A percentile compares a stretch with the other conserved stretches of the same genome.
Conservation (phyloP, 2,797 vertebrate genomes). For the Garrulus glandarius region DNA sequence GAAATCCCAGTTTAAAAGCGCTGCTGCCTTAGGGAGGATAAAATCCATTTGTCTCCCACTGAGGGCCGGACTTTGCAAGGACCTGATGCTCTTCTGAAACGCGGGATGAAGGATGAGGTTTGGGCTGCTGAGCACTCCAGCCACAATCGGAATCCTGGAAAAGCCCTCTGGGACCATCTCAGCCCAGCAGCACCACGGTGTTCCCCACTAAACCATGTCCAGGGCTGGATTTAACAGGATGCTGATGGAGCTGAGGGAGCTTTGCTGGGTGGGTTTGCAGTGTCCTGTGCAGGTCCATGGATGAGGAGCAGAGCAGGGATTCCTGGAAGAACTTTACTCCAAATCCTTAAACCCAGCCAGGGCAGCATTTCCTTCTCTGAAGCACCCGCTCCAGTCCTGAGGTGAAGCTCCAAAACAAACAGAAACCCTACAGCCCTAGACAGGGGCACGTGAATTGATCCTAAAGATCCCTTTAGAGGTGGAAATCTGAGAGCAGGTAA, state of each 20-base stretch:
- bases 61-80: neutral
- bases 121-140: neutral
- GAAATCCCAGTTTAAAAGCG: neutral
- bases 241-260: fast-evolving
- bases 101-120: neutral
- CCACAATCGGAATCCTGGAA: fast-evolving
- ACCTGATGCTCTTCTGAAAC: neutral
- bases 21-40: neutral
- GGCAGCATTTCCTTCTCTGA: neutral
- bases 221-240: fast-evolving
- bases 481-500: neutral
- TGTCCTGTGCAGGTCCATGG: fast-evolving
- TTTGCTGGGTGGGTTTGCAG: neutral
- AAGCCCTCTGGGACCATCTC: neutral
- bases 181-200: neutral
- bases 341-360: neutral
- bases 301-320: neutral
- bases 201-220: fast-evolving
- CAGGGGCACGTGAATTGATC: neutral
- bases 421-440: neutral
- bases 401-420: neutral
- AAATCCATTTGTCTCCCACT: neutral
- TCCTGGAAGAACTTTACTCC: neutral
- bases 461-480: neutral
- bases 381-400: neutral